Percentiles rank a stretch among this genome's conserved stretches.
These are phyloP conservation scores for Epinephelus malabaricus DNA, from an alignment of 2,797 vertebrate species.

Conservation along the genomic window DNA sequence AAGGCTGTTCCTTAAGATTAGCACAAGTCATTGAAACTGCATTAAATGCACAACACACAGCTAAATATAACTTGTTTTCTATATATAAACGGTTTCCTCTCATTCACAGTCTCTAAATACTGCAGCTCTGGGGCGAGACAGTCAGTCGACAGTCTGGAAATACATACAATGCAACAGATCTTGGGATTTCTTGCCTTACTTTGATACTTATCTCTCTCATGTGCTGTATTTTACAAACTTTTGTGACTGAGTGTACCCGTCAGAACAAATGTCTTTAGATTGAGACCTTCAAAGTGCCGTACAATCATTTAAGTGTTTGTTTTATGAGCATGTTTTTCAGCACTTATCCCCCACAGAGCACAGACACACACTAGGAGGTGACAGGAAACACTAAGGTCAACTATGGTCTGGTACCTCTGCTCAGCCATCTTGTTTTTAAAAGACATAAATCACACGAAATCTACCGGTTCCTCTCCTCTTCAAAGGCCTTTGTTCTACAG, in stretches of 20 bases:
- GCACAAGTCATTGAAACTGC: slow-evolving; percentile 50
- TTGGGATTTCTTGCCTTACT: slow-evolving; percentile 30
- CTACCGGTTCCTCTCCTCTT: slow-evolving; percentile 78
- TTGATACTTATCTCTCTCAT: neutral
- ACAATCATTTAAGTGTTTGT: neutral
- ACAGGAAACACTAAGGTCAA: slow-evolving; percentile 81
- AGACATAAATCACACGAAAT: slow-evolving; percentile 82
- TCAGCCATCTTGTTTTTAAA: slow-evolving; percentile 77
- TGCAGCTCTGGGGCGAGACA: slow-evolving; percentile 50
- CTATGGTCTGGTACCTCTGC: slow-evolving; percentile 74
- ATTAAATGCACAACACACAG: slow-evolving; percentile 43
- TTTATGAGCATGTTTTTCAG: slow-evolving; percentile 34
- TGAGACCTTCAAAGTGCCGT: neutral
- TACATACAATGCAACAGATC: slow-evolving; percentile 50
- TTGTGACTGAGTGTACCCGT: neutral
- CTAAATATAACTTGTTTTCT: slow-evolving; percentile 62
- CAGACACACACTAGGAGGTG: slow-evolving; percentile 53
- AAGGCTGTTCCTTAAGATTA: slow-evolving; percentile 57
- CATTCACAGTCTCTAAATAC: slow-evolving; percentile 65
- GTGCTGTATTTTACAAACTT: neutral
- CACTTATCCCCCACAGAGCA: slow-evolving; percentile 18
- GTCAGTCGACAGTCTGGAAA: slow-evolving; percentile 57
- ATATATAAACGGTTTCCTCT: slow-evolving; percentile 76
- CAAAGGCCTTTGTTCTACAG: slow-evolving; percentile 84
- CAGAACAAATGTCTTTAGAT: neutral